phyloP scores from a whole-genome alignment of 2,888 invertebrate species.

The Tetramorium bicarinatum region DNA sequence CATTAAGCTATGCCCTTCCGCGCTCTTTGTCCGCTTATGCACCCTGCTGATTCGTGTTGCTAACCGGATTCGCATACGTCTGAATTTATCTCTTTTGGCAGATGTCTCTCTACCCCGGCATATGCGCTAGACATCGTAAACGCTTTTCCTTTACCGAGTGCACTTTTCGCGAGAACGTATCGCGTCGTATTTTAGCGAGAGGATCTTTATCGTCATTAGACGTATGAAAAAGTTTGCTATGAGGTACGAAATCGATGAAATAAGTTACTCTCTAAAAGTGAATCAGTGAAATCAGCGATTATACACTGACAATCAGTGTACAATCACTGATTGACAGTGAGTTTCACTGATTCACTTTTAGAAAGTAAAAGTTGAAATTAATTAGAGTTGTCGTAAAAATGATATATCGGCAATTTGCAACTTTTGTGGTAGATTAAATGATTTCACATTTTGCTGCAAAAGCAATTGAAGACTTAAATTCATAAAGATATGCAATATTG shows the following conservation, averaged over 20 bases:
- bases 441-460: not conserved
- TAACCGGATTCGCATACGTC: constrained; percentile 52
- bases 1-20: constrained; percentile 51
- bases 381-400: not conserved
- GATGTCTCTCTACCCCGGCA: constrained; percentile 2
- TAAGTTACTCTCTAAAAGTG: too few species aligned
- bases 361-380: not conserved
- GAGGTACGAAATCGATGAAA: not conserved
- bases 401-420: not conserved
- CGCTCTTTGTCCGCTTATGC: constrained; percentile 52
- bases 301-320: too few species aligned
- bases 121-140: constrained; percentile 10
- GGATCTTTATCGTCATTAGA: not conserved
- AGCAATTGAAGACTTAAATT: not conserved
- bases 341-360: too few species aligned
- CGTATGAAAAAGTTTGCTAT: not conserved
- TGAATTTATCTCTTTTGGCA: constrained; percentile 54
- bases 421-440: not conserved
- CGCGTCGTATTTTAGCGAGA: not conserved
- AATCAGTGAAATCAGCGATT: too few species aligned
- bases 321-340: too few species aligned
- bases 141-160: constrained; percentile 1
- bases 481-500: not conserved
- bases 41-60: constrained; percentile 45
- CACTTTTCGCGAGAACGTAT: constrained; percentile 10